phyloP scores from a whole-genome alignment of 2,797 vertebrate species.

The Cetoscarus ocellatus region DNA sequence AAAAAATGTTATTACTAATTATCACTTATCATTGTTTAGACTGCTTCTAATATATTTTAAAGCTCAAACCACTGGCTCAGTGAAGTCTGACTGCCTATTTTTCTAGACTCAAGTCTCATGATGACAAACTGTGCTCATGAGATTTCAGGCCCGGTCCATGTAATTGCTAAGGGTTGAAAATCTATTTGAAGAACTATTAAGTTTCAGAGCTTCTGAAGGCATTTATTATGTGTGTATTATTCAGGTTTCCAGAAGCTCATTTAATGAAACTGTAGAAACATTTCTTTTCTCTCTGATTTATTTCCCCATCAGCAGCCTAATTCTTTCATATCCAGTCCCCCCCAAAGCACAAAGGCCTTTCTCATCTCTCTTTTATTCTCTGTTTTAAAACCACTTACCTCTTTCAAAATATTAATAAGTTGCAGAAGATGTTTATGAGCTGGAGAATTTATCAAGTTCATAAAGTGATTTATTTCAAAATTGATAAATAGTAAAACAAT shows the following conservation, averaged over 20 bases:
- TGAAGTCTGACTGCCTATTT: slow-evolving; percentile 18
- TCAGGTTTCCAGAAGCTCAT: not conserved
- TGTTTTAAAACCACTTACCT: slow-evolving; percentile 50
- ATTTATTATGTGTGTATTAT: slow-evolving; percentile 2
- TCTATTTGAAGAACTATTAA: slow-evolving; percentile 17
- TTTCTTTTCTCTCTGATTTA: slow-evolving; percentile 18
- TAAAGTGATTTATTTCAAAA: too few relatives aligned
- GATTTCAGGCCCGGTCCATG: not conserved
- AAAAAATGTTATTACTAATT: too few relatives aligned
- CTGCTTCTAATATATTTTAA: not conserved
- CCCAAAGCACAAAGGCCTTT: slow-evolving; percentile 34
- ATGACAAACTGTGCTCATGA: slow-evolving; percentile 24
- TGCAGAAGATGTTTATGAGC: slow-evolving; percentile 13
- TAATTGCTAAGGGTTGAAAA: slow-evolving; percentile 19
- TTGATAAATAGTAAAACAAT: too few relatives aligned
- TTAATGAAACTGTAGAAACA: slow-evolving; percentile 1
- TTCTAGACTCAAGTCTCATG: slow-evolving; percentile 25
- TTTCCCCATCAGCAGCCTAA: slow-evolving; percentile 25
- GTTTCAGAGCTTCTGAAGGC: not conserved
- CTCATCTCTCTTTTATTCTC: slow-evolving; percentile 39
- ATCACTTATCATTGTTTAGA: not conserved
- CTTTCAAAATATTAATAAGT: slow-evolving; percentile 50
- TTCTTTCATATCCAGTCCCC: slow-evolving; percentile 35
- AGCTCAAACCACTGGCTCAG: not conserved
- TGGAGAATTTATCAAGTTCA: too few relatives aligned